Percentiles rank a stretch among this genome's conserved stretches.
Conservation (phyloP, 2,113 vertebrate species). For the Quiscalus mexicanus region DNA sequence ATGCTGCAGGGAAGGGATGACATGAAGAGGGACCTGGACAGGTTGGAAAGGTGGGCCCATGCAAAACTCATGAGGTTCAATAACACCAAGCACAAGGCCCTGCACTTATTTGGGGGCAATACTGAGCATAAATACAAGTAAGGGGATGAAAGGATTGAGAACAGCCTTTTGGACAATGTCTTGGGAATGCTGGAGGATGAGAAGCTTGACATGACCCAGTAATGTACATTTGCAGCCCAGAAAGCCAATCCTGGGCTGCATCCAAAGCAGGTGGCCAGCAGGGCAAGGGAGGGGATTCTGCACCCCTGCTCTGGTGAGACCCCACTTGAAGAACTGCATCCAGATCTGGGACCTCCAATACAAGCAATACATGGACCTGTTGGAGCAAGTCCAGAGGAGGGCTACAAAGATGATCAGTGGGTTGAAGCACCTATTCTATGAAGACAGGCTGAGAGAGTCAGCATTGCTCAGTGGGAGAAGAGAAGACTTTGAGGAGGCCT, state of each 20-base stretch:
- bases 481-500: background rate
- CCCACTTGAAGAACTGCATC: background rate
- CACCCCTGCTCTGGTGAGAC: background rate
- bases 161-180: background rate
- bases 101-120: background rate
- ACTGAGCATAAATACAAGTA: background rate
- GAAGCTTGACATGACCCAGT: background rate
- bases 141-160: background rate
- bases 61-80: background rate
- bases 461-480: background rate
- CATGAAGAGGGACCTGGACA: background rate
- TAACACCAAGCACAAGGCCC: background rate
- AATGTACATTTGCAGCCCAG: background rate
- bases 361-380: background rate
- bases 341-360: background rate
- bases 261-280: background rate
- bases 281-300: background rate
- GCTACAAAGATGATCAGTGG: background rate
- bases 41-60: background rate
- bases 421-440: background rate
- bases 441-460: background rate
- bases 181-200: background rate
- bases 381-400: background rate
- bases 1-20: background rate
- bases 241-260: background rate